These are phyloP conservation scores for Avahi laniger DNA, from an alignment of 2,797 vertebrate genomes.

Conservation along the genomic window DNA sequence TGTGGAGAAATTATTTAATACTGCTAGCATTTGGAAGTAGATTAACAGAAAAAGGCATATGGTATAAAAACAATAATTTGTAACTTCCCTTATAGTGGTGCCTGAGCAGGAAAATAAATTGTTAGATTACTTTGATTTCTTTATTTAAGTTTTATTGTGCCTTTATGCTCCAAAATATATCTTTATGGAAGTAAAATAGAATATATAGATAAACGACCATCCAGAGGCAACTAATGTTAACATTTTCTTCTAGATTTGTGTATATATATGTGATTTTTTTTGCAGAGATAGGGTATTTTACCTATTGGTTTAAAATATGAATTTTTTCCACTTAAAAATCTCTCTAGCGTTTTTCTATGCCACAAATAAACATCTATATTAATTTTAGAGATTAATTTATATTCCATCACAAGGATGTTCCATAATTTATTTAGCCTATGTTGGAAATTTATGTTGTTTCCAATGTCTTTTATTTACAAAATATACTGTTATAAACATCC, in stretches of 20 bases:
- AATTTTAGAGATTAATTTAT: constrained; percentile 2
- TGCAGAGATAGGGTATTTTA: not conserved
- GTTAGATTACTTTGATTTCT: not conserved
- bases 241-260: constrained; percentile 3
- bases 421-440: not conserved
- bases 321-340: not conserved
- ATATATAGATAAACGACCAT: not conserved
- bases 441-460: not conserved
- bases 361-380: not conserved
- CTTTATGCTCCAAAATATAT: not conserved
- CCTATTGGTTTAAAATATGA: constrained; percentile 5
- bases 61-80: constrained; percentile 22
- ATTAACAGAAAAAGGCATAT: not conserved
- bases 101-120: not conserved
- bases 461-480: constrained; percentile 7
- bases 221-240: not conserved
- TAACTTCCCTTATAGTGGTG: not conserved
- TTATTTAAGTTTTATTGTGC: not conserved
- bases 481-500: not conserved
- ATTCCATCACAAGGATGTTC: not conserved
- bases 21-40: constrained; percentile 28
- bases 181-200: not conserved
- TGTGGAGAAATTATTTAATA: constrained; percentile 11
- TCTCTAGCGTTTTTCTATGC: not conserved
- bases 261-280: not conserved